phyloP scores from a whole-genome alignment of 2,888 invertebrate genomes.

The Brachypalpus laphriformis region DNA sequence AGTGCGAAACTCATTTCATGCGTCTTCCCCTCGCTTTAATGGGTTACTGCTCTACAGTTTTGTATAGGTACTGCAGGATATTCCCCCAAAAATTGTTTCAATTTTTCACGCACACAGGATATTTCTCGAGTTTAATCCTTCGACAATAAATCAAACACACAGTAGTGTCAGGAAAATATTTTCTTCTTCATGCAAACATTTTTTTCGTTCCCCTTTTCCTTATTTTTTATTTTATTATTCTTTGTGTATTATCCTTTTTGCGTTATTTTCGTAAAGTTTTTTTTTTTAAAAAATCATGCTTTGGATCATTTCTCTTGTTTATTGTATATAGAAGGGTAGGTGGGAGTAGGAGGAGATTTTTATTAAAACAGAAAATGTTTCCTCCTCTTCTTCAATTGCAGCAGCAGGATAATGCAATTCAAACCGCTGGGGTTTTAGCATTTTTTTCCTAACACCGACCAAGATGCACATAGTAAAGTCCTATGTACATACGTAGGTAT shows the following conservation, averaged over 20 bases:
- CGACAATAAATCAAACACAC: constrained; percentile 67
- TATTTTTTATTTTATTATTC: constrained; percentile 4
- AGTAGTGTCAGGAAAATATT: constrained; percentile 68
- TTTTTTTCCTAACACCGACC: neutral
- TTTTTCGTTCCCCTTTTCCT: constrained; percentile 9
- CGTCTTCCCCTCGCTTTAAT: neutral
- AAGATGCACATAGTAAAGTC: constrained; percentile 2
- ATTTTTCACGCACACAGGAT: constrained; percentile 28
- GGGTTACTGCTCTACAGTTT: constrained; percentile 4
- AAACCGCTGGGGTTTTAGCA: constrained; percentile 42
- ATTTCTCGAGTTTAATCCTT: constrained; percentile 47
- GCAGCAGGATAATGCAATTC: constrained; percentile 53
- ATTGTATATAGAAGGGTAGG: neutral
- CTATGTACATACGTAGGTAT: neutral
- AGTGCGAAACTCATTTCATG: constrained; percentile 35
- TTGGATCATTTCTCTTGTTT: constrained; percentile 43
- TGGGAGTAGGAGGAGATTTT: constrained; percentile 26
- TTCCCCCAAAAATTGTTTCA: constrained; percentile 51
- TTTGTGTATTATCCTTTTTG: constrained; percentile 6
- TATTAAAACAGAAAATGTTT: constrained; percentile 59
- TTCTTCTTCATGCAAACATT: constrained; percentile 43
- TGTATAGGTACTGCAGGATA: neutral
- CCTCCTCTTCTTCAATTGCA: constrained; percentile 34
- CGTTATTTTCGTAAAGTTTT: too few species aligned
- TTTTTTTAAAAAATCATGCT: constrained; percentile 41